Base-by-base conservation (phyloP, 1,140 invertebrate genomes). In the Octopus bimaculoides region DNA sequence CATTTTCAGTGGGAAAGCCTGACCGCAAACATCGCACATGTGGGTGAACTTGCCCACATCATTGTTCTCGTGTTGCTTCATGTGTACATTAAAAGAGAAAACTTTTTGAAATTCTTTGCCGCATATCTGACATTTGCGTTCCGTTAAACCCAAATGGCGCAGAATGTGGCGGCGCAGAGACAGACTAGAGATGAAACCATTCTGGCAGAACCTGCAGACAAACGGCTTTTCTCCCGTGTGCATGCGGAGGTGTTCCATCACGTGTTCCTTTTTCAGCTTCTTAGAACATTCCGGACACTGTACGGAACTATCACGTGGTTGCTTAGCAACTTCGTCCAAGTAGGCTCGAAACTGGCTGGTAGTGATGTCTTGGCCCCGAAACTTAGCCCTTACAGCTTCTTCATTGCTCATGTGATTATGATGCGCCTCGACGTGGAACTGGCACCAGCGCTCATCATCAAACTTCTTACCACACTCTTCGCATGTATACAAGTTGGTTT, bases 1-100 rank as follows among this genome's bases (percentile, higher is more conserved):
- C 69, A 91, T 91, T 77, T 92, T 92, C 86, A 78, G 90, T 56
- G 80, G 79, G 77, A 94, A 94, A 12, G 90, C 90, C 54, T 91
- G 90, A 12, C 91, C 92, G 86, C 94, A 95, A 2, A 91, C 90
- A 4, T 91, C 90, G 84, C 94, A 95, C 52, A 91, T 84, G 20
- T 82, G 75, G n/a, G 80, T 87, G 41, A 81, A 79, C 55, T 85
- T 90, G 69, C 83, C 80, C 26, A 77, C 82, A 53, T 83, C 83
- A n/a, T 78, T 80, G 78, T 84, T 86, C 5, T 82, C 80, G 81
- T 88, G 87, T 17, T 83, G 79, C 52, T 77, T 78, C 81, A 87
- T 83, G 82, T 89, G 88, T n/a, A 83, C 80, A 53, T 81, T 81
- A 74, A 84, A 87, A 10, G 82, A 83, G 10, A 77, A 81, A 10